Evolutionary conservation across 1,140 invertebrate species (phyloP).

Genomic region (Anastrepha obliqua): DNA sequence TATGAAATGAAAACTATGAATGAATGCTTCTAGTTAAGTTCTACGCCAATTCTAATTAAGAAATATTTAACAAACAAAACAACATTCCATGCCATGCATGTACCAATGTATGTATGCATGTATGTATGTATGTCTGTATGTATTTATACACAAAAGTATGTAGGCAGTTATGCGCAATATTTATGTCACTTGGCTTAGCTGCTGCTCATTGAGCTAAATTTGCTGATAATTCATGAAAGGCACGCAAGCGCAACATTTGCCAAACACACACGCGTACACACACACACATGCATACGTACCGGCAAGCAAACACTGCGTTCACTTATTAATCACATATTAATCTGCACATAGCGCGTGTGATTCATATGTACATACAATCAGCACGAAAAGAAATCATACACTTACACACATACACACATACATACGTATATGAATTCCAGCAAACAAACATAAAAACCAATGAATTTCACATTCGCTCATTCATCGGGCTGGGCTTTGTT

Average conservation of each 20-base stretch:
- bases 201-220: conserved; percentile 40
- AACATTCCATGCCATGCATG: not conserved
- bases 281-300: not conserved
- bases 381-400: not conserved
- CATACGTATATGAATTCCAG: not conserved
- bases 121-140: not conserved
- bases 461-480: too few species aligned
- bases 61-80: conserved; percentile 21
- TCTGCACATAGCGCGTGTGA: conserved; percentile 21
- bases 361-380: not conserved
- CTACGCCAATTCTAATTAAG: not conserved
- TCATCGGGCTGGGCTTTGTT: not conserved
- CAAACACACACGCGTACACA: not conserved
- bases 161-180: not conserved
- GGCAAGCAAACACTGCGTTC: not conserved
- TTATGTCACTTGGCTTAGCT: conserved; percentile 14
- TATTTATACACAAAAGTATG: not conserved
- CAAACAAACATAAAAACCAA: too few species aligned
- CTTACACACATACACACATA: not conserved
- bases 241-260: conserved; percentile 28
- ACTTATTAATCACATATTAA: not conserved
- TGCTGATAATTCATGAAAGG: conserved; percentile 36
- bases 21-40: not conserved
- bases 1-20: not conserved
- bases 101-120: too few species aligned